Percentiles rank a stretch among this genome's conserved stretches.
Evolutionary conservation across 1,140 invertebrate genomes (phyloP).

Genomic region (Trichonephila clavipes): DNA sequence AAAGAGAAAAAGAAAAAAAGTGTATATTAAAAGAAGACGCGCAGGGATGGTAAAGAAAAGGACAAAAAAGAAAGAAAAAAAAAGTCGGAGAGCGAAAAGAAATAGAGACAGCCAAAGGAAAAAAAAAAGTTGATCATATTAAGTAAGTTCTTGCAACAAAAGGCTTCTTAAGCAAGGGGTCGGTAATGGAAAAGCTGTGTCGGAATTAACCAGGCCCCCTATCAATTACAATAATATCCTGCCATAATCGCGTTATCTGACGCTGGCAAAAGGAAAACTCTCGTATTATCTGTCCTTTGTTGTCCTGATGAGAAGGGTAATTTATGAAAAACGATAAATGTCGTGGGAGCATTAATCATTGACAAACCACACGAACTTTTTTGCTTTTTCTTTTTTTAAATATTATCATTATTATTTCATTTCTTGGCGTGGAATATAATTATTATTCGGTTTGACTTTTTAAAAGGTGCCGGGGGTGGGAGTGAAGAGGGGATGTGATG

Average conservation of each 20-base stretch:
- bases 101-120: slow-evolving; percentile 36
- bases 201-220: slow-evolving; percentile 74
- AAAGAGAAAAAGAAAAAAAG: not conserved
- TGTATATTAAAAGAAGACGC: slow-evolving; percentile 56
- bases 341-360: slow-evolving; percentile 72
- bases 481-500: not conserved
- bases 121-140: slow-evolving; percentile 71
- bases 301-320: slow-evolving; percentile 73
- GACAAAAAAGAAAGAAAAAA: not conserved
- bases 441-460: slow-evolving; percentile 68
- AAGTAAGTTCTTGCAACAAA: slow-evolving; percentile 69
- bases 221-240: slow-evolving; percentile 76
- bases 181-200: slow-evolving; percentile 76
- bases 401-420: slow-evolving; percentile 60
- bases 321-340: slow-evolving; percentile 77
- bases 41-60: slow-evolving; percentile 18
- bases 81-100: not conserved
- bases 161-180: slow-evolving; percentile 65
- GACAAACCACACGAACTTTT: slow-evolving; percentile 59
- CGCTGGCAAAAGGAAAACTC: slow-evolving; percentile 65
- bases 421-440: slow-evolving; percentile 35
- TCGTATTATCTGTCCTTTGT: slow-evolving; percentile 64
- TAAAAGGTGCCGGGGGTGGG: slow-evolving; percentile 20
- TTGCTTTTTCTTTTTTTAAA: not conserved
- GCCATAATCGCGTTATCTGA: slow-evolving; percentile 74